These are phyloP conservation scores for Gambusia yucatana DNA, from an alignment of 2,797 vertebrate genomes.

Conservation along the genomic window DNA sequence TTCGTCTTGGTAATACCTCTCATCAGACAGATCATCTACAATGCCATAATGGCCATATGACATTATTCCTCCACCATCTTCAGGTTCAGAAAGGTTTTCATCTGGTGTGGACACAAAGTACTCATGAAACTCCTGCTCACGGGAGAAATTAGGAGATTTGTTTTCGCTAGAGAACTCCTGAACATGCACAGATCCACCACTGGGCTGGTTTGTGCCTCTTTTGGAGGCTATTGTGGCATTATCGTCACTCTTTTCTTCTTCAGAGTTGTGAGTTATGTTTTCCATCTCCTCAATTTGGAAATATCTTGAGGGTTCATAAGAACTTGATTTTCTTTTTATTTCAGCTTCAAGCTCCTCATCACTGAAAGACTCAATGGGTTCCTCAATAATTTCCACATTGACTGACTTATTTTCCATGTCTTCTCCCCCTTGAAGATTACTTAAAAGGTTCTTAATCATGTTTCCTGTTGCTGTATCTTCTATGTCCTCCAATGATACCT, in stretches of 20 bases:
- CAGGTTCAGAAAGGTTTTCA: constrained; percentile 80
- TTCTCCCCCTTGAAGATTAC: constrained; percentile 80
- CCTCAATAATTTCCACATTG: constrained; percentile 91
- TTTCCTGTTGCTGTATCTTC: constrained; percentile 81
- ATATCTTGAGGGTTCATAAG: constrained; percentile 73
- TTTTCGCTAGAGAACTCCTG: constrained; percentile 78
- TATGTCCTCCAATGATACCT: constrained; percentile 81
- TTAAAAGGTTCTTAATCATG: constrained; percentile 87
- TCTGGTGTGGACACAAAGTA: constrained; percentile 96
- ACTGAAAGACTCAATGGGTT: constrained; percentile 79
- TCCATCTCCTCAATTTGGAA: constrained; percentile 92
- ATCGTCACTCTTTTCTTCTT: constrained; percentile 43
- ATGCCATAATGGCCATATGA: constrained; percentile 88
- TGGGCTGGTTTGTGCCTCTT: constrained; percentile 43
- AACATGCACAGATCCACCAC: constrained; percentile 75
- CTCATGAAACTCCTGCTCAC: constrained; percentile 81
- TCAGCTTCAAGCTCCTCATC: constrained; percentile 76
- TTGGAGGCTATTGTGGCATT: constrained; percentile 36
- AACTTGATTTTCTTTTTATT: constrained; percentile 71
- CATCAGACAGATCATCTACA: constrained; percentile 83
- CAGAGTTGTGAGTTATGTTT: constrained; percentile 70
- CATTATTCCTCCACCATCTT: constrained; percentile 82
- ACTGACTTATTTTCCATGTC: constrained; percentile 81
- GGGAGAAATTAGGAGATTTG: constrained; percentile 67
- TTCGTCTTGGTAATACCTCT: constrained; percentile 82